Conservation (phyloP, 2,113 vertebrate species). For the Talpa occidentalis region DNA sequence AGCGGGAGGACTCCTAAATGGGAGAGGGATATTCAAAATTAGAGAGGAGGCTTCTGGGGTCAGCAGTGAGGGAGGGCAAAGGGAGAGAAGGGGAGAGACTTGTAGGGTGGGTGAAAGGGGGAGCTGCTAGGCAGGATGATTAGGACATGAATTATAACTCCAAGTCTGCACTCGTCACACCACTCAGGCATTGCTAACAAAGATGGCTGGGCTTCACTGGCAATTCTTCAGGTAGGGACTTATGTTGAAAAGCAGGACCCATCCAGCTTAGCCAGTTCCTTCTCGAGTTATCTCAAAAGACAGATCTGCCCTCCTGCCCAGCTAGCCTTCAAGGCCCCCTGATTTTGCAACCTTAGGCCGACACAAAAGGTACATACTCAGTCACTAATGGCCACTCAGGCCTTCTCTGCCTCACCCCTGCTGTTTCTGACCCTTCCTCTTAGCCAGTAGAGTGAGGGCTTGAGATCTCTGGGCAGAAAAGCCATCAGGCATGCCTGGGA, state of each 20-base stretch:
- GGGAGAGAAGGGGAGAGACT: accelerated
- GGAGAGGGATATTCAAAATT: background rate
- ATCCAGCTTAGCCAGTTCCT: background rate
- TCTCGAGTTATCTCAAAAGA: background rate
- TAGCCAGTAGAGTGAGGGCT: background rate
- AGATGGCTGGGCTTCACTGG: background rate
- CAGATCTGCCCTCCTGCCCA: background rate
- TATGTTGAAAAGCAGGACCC: background rate
- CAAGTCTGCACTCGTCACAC: background rate
- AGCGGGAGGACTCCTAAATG: background rate
- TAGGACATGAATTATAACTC: background rate
- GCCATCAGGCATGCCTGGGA: background rate
- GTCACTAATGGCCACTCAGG: accelerated
- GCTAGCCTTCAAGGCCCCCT: background rate
- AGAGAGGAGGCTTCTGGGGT: background rate
- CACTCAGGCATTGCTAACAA: background rate
- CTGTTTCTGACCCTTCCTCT: background rate
- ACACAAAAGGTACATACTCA: background rate
- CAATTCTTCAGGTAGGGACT: background rate
- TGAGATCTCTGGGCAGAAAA: background rate
- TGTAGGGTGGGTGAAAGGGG: too few species aligned
- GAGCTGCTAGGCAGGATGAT: background rate
- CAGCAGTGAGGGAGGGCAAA: background rate
- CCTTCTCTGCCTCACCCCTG: background rate
- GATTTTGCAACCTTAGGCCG: background rate